These are phyloP conservation scores for Ophion ellenae DNA, from an alignment of 2,888 invertebrate genomes.

Conservation along the genomic window DNA sequence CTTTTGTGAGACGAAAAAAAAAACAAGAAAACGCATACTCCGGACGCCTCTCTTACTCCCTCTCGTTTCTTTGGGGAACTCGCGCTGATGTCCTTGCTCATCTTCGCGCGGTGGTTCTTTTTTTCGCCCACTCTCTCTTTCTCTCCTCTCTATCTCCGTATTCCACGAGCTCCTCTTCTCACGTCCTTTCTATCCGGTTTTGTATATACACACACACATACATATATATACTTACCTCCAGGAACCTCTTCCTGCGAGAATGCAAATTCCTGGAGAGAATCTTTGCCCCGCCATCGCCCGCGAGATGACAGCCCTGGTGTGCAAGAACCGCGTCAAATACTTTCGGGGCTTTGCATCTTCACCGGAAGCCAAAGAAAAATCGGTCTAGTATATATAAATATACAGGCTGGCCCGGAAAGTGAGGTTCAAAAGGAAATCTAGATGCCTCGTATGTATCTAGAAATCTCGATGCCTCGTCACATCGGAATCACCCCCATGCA, in stretches of 20 bases:
- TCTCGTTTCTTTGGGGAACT: not conserved
- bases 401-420: too few relatives aligned
- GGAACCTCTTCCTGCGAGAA: conserved; percentile 18
- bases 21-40: not conserved
- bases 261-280: conserved; percentile 28
- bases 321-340: not conserved
- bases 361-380: too few relatives aligned
- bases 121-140: too few relatives aligned
- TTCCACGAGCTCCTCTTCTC: not conserved
- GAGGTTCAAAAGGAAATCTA: too few relatives aligned
- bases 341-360: too few relatives aligned
- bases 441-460: too few relatives aligned
- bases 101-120: not conserved
- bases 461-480: too few relatives aligned
- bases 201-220: too few relatives aligned
- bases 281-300: not conserved
- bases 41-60: conserved; percentile 3
- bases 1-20: conserved; percentile 20
- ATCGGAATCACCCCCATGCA: too few relatives aligned
- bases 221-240: not conserved
- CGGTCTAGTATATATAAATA: too few relatives aligned
- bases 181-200: too few relatives aligned
- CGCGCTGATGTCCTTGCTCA: conserved; percentile 1
- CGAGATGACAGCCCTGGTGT: not conserved
- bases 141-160: not conserved